Conservation (phyloP, 2,797 vertebrate genomes). For the Galago senegalensis region DNA sequence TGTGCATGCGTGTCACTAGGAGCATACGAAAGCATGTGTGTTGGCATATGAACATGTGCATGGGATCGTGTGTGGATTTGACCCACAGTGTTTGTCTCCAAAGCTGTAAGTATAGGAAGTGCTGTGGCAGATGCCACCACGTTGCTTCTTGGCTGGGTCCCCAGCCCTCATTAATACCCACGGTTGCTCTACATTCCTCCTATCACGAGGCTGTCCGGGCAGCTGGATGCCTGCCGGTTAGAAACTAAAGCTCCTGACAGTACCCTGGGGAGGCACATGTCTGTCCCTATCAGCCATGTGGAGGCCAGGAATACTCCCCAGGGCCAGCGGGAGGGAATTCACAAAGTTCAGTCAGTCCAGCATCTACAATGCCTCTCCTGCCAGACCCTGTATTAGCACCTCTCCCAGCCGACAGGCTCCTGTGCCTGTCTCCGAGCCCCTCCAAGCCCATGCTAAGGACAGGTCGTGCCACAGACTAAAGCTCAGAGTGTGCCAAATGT, state of each 20-base stretch:
- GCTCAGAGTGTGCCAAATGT: neutral
- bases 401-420: neutral
- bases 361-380: neutral
- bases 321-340: conserved; percentile 9
- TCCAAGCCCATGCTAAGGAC: neutral
- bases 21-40: neutral
- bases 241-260: conserved; percentile 17
- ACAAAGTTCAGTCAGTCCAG: neutral
- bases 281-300: neutral
- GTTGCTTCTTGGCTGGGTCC: conserved; percentile 68
- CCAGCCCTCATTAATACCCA: conserved; percentile 75
- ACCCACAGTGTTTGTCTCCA: neutral
- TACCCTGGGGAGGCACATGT: neutral
- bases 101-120: neutral
- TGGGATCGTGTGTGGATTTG: neutral
- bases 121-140: conserved; percentile 49
- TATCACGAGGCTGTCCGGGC: neutral
- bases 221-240: conserved; percentile 59
- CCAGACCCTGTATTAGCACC: neutral
- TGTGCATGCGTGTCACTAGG: neutral
- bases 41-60: neutral
- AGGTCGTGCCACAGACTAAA: neutral
- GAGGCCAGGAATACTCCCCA: neutral
- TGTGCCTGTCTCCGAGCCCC: neutral
- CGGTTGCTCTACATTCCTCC: conserved; percentile 63